Evolutionary conservation across 2,888 invertebrate genomes (phyloP), one percentile per base, ranked within the genome.

Genomic region (Empis livida): DNA sequence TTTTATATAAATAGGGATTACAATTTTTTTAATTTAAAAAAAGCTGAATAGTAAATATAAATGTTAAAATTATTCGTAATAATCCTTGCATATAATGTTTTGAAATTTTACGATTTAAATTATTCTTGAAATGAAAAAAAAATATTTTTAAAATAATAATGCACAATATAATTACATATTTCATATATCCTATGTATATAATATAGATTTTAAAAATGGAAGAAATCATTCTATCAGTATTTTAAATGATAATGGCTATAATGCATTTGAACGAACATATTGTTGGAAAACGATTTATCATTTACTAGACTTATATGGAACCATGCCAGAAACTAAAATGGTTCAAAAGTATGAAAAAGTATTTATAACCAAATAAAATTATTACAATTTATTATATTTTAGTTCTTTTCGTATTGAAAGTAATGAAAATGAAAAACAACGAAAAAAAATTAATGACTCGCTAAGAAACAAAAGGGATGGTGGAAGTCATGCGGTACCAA

Each of bases 251-350:
- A 5, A 20, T 11, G 11, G 11, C 9, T 49, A 61, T 43, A 59
- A 61, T 0, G 61, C 63, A 3, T 38, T 61, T 47, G 65, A 64
- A 44, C 67, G 65, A 4, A 90, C 90, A 11, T 80, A 86, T 57
- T 95, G 95, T 63, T 96, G 95, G 95, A 84, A 89, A 62, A 95
- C 92, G 0, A 84, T 96, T 55, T 93, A 92, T 65, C 84, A 91
- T 65, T 75, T 96, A 51, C 71, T 96, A 47, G 92, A 95, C 61
- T 70, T 95, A 45, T 96, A 96, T 64, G 92, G 93, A 8, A 90
- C 88, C 43, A 88, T 91, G 80, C 93, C 95, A 0, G 94, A 94
- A 62, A 89, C 92, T 0, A 94, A 94, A 69, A 94, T 92, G 1
- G 85, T 94, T 41, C 66, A 67, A 47, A 59, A 67, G 47, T 56